These are phyloP conservation scores for Synanthedon myopaeformis DNA, from an alignment of 2,888 invertebrate genomes.

Conservation along the genomic window DNA sequence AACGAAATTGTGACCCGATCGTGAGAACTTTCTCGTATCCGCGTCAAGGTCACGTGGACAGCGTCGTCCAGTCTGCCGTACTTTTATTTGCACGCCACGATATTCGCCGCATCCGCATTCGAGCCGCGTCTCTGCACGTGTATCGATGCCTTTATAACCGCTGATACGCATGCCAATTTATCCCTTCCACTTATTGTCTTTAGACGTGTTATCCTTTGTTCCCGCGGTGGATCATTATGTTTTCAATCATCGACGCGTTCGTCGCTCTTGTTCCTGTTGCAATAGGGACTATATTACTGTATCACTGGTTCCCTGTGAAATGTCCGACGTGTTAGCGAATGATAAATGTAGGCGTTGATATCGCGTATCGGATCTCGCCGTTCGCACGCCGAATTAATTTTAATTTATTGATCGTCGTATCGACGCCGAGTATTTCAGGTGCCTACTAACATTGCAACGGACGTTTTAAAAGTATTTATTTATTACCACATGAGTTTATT, in stretches of 20 bases:
- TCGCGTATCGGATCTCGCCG: slow-evolving; percentile 68
- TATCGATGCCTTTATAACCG: slow-evolving; percentile 37
- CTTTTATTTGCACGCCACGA: slow-evolving; percentile 41
- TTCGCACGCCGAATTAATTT: slow-evolving; percentile 72
- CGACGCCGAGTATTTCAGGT: slow-evolving; percentile 64
- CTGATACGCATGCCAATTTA: slow-evolving; percentile 43
- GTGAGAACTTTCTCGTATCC: slow-evolving; percentile 41
- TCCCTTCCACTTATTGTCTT: slow-evolving; percentile 56
- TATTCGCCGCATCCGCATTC: slow-evolving; percentile 47
- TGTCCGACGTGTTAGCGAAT: slow-evolving; percentile 69
- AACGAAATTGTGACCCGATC: slow-evolving; percentile 10
- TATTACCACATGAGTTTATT: slow-evolving; percentile 18
- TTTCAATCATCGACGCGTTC: slow-evolving; percentile 32
- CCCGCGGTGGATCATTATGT: slow-evolving; percentile 49
- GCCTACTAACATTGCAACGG: slow-evolving; percentile 50
- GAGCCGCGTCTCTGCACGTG: slow-evolving; percentile 38
- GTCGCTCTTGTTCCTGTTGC: slow-evolving; percentile 35
- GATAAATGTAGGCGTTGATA: slow-evolving; percentile 70
- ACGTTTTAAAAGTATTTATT: slow-evolving; percentile 50
- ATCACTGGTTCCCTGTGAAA: slow-evolving; percentile 49
- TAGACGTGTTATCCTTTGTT: slow-evolving; percentile 62
- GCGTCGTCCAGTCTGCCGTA: slow-evolving; percentile 59
- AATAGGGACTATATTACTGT: slow-evolving; percentile 48
- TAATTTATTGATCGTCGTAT: slow-evolving; percentile 70
- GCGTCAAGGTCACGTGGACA: slow-evolving; percentile 43